Percentiles rank a stretch among this genome's conserved stretches.
phyloP scores from a whole-genome alignment of 2,888 invertebrate species.

The Agriotes lineatus region DNA sequence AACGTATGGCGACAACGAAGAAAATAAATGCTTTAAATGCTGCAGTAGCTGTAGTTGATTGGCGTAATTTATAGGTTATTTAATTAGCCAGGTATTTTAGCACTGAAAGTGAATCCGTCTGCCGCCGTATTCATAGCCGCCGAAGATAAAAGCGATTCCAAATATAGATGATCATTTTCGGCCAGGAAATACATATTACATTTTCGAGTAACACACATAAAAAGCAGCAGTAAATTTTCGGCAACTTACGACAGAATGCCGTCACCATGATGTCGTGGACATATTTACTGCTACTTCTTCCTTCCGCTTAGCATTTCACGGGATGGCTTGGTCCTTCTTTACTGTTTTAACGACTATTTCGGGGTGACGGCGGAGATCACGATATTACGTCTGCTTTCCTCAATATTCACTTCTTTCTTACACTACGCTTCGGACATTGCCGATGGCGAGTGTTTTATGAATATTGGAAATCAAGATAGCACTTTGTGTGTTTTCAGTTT shows the following conservation, averaged over 20 bases:
- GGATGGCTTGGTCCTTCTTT: slow-evolving; percentile 48
- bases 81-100: too few relatives aligned
- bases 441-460: too few relatives aligned
- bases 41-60: too few relatives aligned
- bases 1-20: too few relatives aligned
- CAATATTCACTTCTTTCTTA: neutral
- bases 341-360: slow-evolving; percentile 49
- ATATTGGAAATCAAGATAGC: too few relatives aligned
- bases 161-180: slow-evolving; percentile 31
- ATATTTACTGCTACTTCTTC: slow-evolving; percentile 57
- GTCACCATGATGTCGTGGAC: slow-evolving; percentile 55
- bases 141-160: slow-evolving; percentile 7
- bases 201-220: slow-evolving; percentile 48
- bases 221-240: slow-evolving; percentile 49
- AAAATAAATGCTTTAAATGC: too few relatives aligned
- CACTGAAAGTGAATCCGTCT: too few relatives aligned
- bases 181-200: slow-evolving; percentile 40
- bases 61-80: too few relatives aligned
- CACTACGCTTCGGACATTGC: too few relatives aligned
- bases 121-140: neutral
- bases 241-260: slow-evolving; percentile 49
- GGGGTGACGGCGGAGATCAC: slow-evolving; percentile 20
- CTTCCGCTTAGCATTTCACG: slow-evolving; percentile 56
- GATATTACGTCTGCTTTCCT: slow-evolving; percentile 18
- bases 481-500: too few relatives aligned